Evolutionary conservation across 2,797 vertebrate genomes (phyloP), one percentile per base, ranked within the genome.

Genomic region (Silurus aristotelis): DNA sequence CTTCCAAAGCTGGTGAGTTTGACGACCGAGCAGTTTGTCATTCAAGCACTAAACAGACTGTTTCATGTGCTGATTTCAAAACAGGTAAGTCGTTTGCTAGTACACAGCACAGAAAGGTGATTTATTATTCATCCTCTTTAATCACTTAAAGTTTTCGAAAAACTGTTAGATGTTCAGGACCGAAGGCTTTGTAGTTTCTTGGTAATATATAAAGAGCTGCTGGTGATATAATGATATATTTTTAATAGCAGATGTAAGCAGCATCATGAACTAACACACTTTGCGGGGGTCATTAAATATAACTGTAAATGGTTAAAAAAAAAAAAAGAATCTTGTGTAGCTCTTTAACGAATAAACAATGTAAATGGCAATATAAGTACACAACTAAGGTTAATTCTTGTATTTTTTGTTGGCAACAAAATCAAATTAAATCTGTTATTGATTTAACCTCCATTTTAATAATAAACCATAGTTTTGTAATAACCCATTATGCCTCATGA

Each of bases 51-150:
- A 80, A 84, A 55, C 87, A 43, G 31, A 85, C 70, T 3, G 63
- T 48, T 52, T 77, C 77, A 14, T 84, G 72, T 71, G 55, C 87
- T 76, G 17, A 72, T 17, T 83, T 86, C 87, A 48, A 58, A 72
- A 46, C 83, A 55, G 91, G 90, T 95, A 77, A 92, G 92, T 89
- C 48, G 8, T 52, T 2, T n/a, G 15, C 38, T 22, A 81, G 0
- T 90, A 90, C 81, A 90, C 91, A 0, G 58, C 87, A 0, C 90
- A 90, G 20, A 13, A 5, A 13, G 2, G 6, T 1, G 1, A 58
- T 31, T 76, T 10, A 6, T 7, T 52, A 52, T 38, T 38, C 15
- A 6, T 80, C 48, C 13, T 43, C 5, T 63, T 61, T 79, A 5
- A 43, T 61, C 22, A 10, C 7, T 48, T 12, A n/a, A 63, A 9